Evolutionary conservation across 1,140 invertebrate species (phyloP), one percentile per base, ranked within the genome.

Genomic region (Lanistes nyassanus): DNA sequence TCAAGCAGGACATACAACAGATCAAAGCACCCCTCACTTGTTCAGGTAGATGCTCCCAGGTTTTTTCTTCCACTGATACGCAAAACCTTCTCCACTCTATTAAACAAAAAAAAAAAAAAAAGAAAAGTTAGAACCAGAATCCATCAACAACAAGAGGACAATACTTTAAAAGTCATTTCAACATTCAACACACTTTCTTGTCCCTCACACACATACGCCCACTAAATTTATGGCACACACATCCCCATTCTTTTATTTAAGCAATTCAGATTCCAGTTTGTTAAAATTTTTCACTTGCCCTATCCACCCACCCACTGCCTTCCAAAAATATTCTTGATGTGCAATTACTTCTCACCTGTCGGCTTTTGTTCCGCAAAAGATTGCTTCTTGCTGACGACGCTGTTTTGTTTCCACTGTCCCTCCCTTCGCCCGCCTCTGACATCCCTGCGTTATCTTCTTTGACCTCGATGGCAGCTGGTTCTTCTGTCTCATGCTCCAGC

Each of bases 401-500:
- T 29, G 19, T 42, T 37, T 37, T 60, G 55, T 36, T 64, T 60
- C 51, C 68, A 26, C 74, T 47, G 13, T 76, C 51, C 37, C 73
- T 76, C n/a, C 36, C 31, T 34, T 70, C 58, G 60, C 68, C 53
- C 66, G 62, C 3, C 60, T 36, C 62, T 74, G 66, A 62, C 34
- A 58, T 56, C 19, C 31, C 74, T 75, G 77, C 76, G 34, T 69
- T 56, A 69, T 79, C 26, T 37, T 37, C 42, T 66, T 64, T 60
- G 60, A 70, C 72, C n/a, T 78, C 76, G 9, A 29, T 36, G 6
- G 60, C 58, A 19, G 19, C 34, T 6, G 77, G 31, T 16, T 72
- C 76, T 16, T 74, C 79, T 19, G 75, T 72, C 75, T 92, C 91
- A 83, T 93, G 92, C 29, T 87, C 82, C 62, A 90, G 90, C 37